These are phyloP conservation scores for Colostygia pectinataria DNA, from an alignment of 2,888 invertebrate genomes.

Conservation along the genomic window DNA sequence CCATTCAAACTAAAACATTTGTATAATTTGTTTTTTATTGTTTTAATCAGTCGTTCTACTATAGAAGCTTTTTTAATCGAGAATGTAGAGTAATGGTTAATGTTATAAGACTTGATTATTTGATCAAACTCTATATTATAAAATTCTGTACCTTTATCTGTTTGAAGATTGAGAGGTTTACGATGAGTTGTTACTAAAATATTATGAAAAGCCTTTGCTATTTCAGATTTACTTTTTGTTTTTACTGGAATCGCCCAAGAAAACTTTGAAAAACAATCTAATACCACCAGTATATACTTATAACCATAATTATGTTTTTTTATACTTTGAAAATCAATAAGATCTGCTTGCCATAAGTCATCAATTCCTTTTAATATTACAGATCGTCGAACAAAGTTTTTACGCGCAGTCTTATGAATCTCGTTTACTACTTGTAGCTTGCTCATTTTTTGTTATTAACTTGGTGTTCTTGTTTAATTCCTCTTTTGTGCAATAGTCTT, in stretches of 20 bases:
- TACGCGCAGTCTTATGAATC: conserved; percentile 10
- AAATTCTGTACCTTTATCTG: conserved; percentile 32
- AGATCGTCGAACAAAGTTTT: not conserved
- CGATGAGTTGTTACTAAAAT: too few relatives aligned
- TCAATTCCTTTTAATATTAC: conserved; percentile 50
- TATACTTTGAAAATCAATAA: conserved; percentile 41
- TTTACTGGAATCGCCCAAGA: too few relatives aligned
- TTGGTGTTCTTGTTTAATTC: too few relatives aligned
- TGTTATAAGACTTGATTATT: conserved; percentile 38
- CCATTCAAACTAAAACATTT: conserved; percentile 11
- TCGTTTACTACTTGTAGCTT: conserved; percentile 11
- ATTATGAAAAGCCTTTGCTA: too few relatives aligned
- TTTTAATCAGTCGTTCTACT: conserved; percentile 16
- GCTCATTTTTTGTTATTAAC: conserved; percentile 30
- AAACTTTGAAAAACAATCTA: too few relatives aligned
- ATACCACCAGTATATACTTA: conserved; percentile 9
- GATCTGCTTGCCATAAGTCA: too few relatives aligned
- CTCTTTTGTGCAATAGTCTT: not conserved
- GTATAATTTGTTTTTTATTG: conserved; percentile 6
- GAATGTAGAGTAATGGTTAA: conserved; percentile 29
- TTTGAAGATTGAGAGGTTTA: too few relatives aligned
- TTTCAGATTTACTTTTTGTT: too few relatives aligned
- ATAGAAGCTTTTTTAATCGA: conserved; percentile 28
- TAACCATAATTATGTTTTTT: not conserved
- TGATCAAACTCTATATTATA: conserved; percentile 39